A percentile compares a stretch with the other conserved stretches of the same genome.
Evolutionary conservation across 2,797 vertebrate species (phyloP).

Genomic region (Intellagama lesueurii): DNA sequence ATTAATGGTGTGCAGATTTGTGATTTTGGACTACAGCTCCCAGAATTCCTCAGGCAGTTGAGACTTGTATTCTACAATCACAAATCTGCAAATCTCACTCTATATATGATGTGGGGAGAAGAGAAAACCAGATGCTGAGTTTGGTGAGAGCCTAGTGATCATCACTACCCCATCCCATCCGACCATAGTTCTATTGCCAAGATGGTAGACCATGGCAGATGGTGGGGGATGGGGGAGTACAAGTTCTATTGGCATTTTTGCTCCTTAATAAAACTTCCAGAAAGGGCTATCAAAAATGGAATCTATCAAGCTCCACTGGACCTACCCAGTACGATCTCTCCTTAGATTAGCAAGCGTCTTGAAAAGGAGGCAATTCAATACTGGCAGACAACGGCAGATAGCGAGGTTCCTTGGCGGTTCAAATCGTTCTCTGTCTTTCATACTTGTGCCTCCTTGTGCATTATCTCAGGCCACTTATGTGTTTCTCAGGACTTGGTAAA

Average conservation of each 20-base stretch:
- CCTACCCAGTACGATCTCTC: conserved; percentile 1
- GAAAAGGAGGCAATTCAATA: conserved; percentile 11
- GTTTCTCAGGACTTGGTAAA: conserved; percentile 49
- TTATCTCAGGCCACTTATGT: conserved; percentile 39
- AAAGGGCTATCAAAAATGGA: neutral
- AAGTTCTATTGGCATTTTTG: neutral
- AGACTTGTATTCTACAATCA: neutral
- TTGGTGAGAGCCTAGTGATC: neutral
- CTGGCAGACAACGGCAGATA: neutral
- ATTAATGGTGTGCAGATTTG: too few species aligned
- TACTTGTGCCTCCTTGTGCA: neutral
- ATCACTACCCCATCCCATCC: neutral
- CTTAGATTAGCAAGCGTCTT: conserved; percentile 17
- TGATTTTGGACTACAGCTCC: too few species aligned
- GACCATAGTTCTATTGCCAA: neutral
- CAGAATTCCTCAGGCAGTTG: neutral
- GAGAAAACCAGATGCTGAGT: neutral
- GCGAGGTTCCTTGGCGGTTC: accelerated
- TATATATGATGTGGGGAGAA: neutral
- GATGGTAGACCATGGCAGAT: too few species aligned
- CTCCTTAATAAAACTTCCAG: neutral
- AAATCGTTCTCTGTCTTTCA: neutral
- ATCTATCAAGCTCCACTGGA: neutral
- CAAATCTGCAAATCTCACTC: neutral
- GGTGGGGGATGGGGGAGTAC: neutral